Conservation (phyloP, 2,113 vertebrate genomes). For the Rhinopithecus roxellana region DNA sequence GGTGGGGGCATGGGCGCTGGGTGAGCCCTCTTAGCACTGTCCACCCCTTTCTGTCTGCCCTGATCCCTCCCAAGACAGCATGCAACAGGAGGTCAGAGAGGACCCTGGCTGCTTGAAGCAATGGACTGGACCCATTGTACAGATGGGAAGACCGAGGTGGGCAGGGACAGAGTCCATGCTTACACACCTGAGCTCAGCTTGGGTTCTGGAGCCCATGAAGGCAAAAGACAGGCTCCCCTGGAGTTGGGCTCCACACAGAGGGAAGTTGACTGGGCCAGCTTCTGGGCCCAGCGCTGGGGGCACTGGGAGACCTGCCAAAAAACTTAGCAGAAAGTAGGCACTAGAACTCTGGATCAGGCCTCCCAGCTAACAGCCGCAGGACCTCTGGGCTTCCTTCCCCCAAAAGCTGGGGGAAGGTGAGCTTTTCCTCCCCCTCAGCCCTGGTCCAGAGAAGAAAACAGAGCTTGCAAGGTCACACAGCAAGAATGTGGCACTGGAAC, state of each 20-base stretch:
- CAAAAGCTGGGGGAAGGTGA: not conserved
- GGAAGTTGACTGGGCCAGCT: not conserved
- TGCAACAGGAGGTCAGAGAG: not conserved
- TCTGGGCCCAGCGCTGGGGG: not conserved
- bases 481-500: not conserved
- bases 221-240: not conserved
- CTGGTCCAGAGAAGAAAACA: not conserved
- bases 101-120: too few relatives aligned
- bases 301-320: not conserved
- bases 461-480: not conserved
- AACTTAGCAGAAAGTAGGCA: not conserved
- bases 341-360: not conserved
- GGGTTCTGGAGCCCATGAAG: not conserved
- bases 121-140: not conserved
- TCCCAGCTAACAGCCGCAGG: not conserved
- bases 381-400: not conserved
- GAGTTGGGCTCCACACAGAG: not conserved
- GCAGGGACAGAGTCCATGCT: not conserved
- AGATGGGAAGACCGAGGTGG: not conserved
- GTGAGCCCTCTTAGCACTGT: not conserved
- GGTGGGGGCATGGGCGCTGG: accelerated
- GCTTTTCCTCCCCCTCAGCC: not conserved
- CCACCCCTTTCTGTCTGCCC: not conserved
- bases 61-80: not conserved
- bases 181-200: not conserved